Evolutionary conservation across 2,888 invertebrate genomes (phyloP).

Genomic region (Caenorhabditis macrosperma): DNA sequence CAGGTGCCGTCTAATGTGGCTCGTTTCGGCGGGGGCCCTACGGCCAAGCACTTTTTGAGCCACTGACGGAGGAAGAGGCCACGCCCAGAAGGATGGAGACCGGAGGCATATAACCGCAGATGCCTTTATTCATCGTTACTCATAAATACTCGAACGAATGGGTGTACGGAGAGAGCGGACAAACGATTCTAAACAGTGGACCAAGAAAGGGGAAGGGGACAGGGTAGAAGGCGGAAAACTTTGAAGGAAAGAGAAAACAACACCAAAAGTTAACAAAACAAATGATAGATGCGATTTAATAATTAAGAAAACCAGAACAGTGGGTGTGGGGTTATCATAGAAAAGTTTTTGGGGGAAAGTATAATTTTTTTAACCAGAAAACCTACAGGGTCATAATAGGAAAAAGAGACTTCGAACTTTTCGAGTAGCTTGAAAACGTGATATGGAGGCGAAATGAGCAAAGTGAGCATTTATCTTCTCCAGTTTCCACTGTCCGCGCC

Average conservation of each 20-base stretch:
- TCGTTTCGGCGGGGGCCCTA: constrained; percentile 36
- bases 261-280: constrained; percentile 27
- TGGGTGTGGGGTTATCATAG: constrained; percentile 1
- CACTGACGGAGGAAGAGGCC: background rate
- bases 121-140: constrained; percentile 41
- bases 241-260: constrained; percentile 20
- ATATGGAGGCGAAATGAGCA: constrained; percentile 26
- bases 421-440: constrained; percentile 27
- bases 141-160: constrained; percentile 22
- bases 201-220: background rate
- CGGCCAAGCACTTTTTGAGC: constrained; percentile 20
- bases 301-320: constrained; percentile 6
- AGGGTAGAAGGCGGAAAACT: background rate
- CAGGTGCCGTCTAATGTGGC: constrained; percentile 59
- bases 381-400: constrained; percentile 2
- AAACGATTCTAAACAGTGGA: constrained; percentile 2
- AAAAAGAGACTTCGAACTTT: background rate
- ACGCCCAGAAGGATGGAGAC: constrained; percentile 3
- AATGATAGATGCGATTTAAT: constrained; percentile 5
- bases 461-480: constrained; percentile 50
- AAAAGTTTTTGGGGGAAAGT: constrained; percentile 2
- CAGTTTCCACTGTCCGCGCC: constrained; percentile 56
- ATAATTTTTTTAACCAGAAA: background rate
- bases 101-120: constrained; percentile 6
- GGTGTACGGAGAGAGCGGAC: background rate